Base-by-base conservation (phyloP, 2,888 invertebrate species). In the Drosophila lacicola region DNA sequence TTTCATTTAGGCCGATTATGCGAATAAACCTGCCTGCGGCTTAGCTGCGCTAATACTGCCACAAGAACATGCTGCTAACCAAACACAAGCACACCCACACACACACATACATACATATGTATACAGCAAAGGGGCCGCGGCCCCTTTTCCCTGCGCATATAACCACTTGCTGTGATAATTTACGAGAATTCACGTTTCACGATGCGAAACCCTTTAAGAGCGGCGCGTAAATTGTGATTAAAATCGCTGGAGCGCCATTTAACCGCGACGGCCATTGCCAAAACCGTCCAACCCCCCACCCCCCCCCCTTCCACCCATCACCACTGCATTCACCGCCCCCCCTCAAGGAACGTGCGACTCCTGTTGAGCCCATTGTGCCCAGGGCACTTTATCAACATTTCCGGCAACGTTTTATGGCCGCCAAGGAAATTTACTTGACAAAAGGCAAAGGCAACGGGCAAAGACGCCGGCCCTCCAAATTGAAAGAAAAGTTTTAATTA, bases 401-500 rank as follows among this genome's bases (percentile, higher is more conserved):
- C 86, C 74, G 82, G 74, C 72, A 63, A 64, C 74, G 57, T 80
- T 78, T 84, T 75, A 78, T 76, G 70, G 80, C 82, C 82, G 77
- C 81, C 75, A 82, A 82, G 77, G 82, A 75, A 82, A 78, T 82
- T 71, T 56, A 70, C 67, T 78, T 68, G 69, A 76, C 78, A 75
- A 78, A 67, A 67, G 70, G 45, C 54, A 45, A 53, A 21, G 60
- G 49, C 9, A 46, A 19, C 17, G 51, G 61, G n/a, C n/a, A 19
- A 36, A 53, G 57, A 45, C 54, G 49, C 34, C n/a, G 34, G 49
- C 64, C 50, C 29, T 57, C 47, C 66, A 85, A 85, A 88, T 85
- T 85, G 82, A 83, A 88, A 80, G 82, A 86, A 80, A 84, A 90
- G 84, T 90, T 90, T 90, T 90, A 90, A 90, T 90, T 90, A 90